Evolutionary conservation across 2,113 vertebrate species (phyloP).

Genomic region (Nesospiza acunhae): DNA sequence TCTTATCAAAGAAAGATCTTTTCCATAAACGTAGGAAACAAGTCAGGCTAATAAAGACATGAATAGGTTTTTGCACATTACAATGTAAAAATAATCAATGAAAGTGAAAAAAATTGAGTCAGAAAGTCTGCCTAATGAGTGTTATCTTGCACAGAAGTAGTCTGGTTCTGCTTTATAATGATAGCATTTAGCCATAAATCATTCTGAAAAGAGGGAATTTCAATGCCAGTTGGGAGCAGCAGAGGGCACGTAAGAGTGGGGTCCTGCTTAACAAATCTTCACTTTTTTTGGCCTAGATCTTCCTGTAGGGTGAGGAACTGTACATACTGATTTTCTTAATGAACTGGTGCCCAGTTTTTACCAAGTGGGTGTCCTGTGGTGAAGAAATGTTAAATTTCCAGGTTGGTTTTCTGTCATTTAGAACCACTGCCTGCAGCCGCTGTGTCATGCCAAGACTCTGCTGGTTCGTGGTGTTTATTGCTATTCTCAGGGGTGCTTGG

Average conservation of each 20-base stretch:
- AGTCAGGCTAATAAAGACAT: slow-evolving; percentile 62
- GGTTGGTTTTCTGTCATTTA: background rate
- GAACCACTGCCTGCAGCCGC: background rate
- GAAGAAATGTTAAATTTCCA: background rate
- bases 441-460: background rate
- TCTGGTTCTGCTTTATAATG: slow-evolving; percentile 65
- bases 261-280: background rate
- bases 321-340: background rate
- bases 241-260: slow-evolving; percentile 24
- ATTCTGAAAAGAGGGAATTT: slow-evolving; percentile 22
- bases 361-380: background rate
- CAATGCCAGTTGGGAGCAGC: slow-evolving; percentile 10
- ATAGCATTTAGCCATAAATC: slow-evolving; percentile 67
- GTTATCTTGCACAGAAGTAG: slow-evolving; percentile 65
- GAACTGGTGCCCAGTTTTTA: background rate
- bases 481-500: slow-evolving; percentile 19
- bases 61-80: slow-evolving; percentile 54
- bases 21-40: slow-evolving; percentile 53
- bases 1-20: slow-evolving; percentile 60
- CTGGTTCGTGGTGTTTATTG: background rate
- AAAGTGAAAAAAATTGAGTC: slow-evolving; percentile 42
- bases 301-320: background rate
- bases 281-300: background rate
- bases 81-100: slow-evolving; percentile 63
- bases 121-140: slow-evolving; percentile 64